These are phyloP conservation scores for Gymnothorax javanicus DNA, from an alignment of 2,797 vertebrate genomes.

Conservation along the genomic window DNA sequence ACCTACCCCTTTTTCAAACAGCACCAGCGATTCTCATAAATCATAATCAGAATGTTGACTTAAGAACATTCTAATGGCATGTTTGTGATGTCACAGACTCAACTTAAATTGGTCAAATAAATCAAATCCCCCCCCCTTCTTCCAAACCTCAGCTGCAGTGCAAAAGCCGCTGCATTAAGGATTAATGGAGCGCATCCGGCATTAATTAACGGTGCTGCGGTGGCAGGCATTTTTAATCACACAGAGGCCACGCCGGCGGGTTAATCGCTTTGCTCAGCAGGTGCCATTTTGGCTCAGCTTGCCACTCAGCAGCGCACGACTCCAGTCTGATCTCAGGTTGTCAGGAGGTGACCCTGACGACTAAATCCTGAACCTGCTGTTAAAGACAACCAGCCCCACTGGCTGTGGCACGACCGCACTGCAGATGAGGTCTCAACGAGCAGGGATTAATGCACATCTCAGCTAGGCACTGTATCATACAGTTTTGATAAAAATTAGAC, in stretches of 20 bases:
- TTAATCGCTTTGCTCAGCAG: neutral
- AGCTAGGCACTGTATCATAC: neutral
- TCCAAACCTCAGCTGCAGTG: neutral
- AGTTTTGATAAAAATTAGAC: too few species aligned
- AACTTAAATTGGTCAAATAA: neutral
- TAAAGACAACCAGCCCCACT: neutral
- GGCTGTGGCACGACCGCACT: neutral
- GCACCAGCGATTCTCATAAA: too few species aligned
- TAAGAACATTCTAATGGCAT: too few species aligned
- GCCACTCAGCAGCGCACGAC: neutral
- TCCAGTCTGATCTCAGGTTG: neutral
- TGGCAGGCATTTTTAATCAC: constrained; percentile 4
- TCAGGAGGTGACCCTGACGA: neutral
- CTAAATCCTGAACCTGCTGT: neutral
- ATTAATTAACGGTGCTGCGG: constrained; percentile 5
- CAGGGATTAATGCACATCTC: neutral
- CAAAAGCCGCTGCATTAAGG: neutral
- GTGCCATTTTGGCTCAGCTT: neutral
- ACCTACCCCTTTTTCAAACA: too few species aligned
- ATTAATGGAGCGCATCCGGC: neutral
- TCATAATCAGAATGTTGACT: too few species aligned
- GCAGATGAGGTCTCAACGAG: neutral
- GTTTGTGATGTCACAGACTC: too few species aligned
- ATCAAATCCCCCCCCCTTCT: neutral
- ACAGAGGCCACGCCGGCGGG: neutral